Base-by-base conservation (phyloP, 2,797 vertebrate genomes). In the Bufotes viridis region DNA sequence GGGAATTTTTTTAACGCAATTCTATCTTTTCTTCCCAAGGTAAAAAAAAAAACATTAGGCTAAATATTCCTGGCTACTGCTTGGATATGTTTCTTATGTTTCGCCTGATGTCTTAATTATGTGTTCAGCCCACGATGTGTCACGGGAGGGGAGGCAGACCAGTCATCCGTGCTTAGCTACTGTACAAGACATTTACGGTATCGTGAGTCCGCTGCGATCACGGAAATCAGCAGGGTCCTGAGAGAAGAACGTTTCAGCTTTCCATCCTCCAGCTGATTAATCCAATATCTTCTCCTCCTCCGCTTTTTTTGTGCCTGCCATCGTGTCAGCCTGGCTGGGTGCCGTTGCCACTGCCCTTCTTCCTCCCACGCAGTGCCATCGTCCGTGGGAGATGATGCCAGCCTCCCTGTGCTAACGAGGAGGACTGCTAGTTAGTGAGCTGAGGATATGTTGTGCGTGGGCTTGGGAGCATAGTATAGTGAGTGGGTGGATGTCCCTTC, bases 301-400 rank as follows among this genome's bases (percentile, higher is more conserved):
- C 65, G 61, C 85, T 69, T 89, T 72, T 76, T 89, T 78, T 82
- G 80, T 82, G 80, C 67, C 29, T 86, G 81, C 80, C 61, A 34
- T 87, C 84, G 51, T 86, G 80, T 89, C 88, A 87, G 74, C 88
- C 65, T 80, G 81, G 85, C 81, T 89, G 88, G 85, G 81, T 80
- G 81, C 85, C 75, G 81, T 72, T 65, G 65, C 57, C 24, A 49
- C 55, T 84, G 85, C 81, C 85, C 85, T 89, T 89, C 81, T 42
- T 89, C 81, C 58, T 24, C 88, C 88, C 53, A 89, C 88, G 57
- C 88, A 89, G 74, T 89, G 80, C 84, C 81, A 87, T 67, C 55
- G 81, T 89, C 85, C 74, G 85, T 87, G 88, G 88, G 88, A 89
- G 85, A 72, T 60, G 81, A 82, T 87, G 74, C 88, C 88, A 87